A percentile compares a stretch with the other conserved stretches of the same genome.
Evolutionary conservation across 1,140 invertebrate species (phyloP).

Genomic region (Neodiprion fabricii): DNA sequence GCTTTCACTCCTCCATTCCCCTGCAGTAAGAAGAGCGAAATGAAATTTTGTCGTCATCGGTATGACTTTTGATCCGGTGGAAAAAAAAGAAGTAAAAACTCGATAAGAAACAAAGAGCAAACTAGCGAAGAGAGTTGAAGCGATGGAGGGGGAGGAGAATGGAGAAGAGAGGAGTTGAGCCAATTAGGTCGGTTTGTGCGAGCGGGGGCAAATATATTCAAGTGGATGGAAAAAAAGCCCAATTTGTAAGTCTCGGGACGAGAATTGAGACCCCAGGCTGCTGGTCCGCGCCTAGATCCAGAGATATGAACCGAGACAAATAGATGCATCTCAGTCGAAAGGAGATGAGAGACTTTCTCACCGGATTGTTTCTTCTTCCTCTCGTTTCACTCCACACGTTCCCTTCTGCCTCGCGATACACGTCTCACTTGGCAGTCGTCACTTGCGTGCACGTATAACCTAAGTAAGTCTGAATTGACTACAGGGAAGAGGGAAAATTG

Average conservation of each 20-base stretch:
- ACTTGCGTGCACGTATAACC: too few species aligned
- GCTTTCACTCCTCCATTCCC: too few species aligned
- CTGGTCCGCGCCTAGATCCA: conserved; percentile 6
- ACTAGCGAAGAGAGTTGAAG: background rate
- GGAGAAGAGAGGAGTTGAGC: background rate
- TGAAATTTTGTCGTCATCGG: too few species aligned
- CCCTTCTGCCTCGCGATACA: too few species aligned
- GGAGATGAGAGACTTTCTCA: background rate
- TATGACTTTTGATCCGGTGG: background rate
- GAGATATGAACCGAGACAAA: conserved; percentile 7
- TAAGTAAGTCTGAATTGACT: too few species aligned
- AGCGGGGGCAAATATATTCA: conserved; percentile 3
- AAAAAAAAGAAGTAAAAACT: background rate
- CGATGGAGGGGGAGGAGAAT: too few species aligned
- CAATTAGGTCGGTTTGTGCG: conserved; percentile 4
- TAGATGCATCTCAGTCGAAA: background rate
- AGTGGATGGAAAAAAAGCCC: conserved; percentile 3
- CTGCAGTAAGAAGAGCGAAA: too few species aligned
- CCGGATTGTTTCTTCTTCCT: background rate
- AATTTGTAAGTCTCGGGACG: conserved; percentile 4
- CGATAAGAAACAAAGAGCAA: background rate
- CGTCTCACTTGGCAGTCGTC: too few species aligned
- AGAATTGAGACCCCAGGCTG: conserved; percentile 6
- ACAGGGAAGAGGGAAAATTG: too few species aligned
- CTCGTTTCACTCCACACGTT: too few species aligned